Percentiles rank a stretch among this genome's conserved stretches.
Evolutionary conservation across 2,113 vertebrate species (phyloP).

Genomic region (Petromus typicus): DNA sequence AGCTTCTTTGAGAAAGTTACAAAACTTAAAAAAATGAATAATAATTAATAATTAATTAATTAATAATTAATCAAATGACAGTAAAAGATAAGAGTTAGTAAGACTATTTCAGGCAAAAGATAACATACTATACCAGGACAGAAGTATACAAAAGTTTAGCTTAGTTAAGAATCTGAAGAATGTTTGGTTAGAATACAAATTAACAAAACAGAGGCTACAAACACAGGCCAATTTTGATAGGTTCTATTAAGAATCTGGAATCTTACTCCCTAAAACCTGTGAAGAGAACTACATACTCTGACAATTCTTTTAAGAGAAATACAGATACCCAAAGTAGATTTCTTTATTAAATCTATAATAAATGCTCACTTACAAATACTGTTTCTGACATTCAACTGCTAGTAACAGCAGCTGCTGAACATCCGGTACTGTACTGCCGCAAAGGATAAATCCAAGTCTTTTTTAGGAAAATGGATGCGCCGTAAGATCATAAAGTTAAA

Average conservation of each 20-base stretch:
- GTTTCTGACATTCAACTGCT: constrained; percentile 50
- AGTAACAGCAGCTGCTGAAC: not conserved
- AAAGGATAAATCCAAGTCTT: not conserved
- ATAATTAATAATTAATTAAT: too few relatives aligned
- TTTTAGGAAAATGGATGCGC: not conserved
- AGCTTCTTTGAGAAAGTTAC: not conserved
- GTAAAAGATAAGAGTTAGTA: not conserved
- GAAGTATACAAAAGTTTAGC: not conserved
- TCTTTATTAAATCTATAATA: constrained; percentile 23
- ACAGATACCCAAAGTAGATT: not conserved
- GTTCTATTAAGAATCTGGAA: not conserved
- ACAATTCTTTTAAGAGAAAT: not conserved
- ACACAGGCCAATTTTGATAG: not conserved
- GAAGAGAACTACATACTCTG: not conserved
- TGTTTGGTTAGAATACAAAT: not conserved
- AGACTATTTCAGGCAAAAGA: not conserved
- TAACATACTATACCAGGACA: not conserved
- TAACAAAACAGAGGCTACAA: not conserved
- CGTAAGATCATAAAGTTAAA: not conserved
- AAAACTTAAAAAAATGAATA: not conserved
- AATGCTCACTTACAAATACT: not conserved
- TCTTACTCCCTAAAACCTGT: not conserved
- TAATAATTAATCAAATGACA: not conserved
- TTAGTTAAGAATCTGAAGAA: not conserved
- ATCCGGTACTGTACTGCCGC: not conserved